phyloP scores from a whole-genome alignment of 1,140 invertebrate species.

The Eueides isabella region DNA sequence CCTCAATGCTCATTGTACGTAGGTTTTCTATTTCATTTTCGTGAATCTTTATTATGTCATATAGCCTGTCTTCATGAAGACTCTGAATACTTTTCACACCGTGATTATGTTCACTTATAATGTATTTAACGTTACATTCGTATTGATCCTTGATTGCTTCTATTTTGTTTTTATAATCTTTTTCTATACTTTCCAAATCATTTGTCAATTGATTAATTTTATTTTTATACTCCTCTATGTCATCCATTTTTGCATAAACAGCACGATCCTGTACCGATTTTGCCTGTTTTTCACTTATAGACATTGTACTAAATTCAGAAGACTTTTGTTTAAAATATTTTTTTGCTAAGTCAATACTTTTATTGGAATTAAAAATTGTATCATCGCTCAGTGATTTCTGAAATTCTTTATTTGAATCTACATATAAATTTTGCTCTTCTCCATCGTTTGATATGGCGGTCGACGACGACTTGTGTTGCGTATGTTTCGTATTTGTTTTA shows the following conservation, averaged over 20 bases:
- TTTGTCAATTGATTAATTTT: slow-evolving; percentile 60
- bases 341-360: background rate
- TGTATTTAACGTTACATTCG: slow-evolving; percentile 68
- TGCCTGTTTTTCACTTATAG: slow-evolving; percentile 29
- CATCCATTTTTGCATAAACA: slow-evolving; percentile 59
- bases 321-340: slow-evolving; percentile 23
- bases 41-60: slow-evolving; percentile 67
- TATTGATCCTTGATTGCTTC: slow-evolving; percentile 71
- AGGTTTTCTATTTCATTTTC: slow-evolving; percentile 76
- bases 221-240: slow-evolving; percentile 56
- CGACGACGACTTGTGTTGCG: background rate
- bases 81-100: slow-evolving; percentile 71
- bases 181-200: slow-evolving; percentile 64
- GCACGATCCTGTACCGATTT: slow-evolving; percentile 48
- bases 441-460: background rate
- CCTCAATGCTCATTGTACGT: slow-evolving; percentile 72
- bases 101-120: slow-evolving; percentile 73
- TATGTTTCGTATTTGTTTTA: background rate
- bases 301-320: slow-evolving; percentile 43
- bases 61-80: slow-evolving; percentile 69
- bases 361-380: slow-evolving; percentile 5
- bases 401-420: background rate
- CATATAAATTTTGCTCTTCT: background rate
- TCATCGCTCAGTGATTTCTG: slow-evolving; percentile 48
- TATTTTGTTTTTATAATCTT: slow-evolving; percentile 69